Evolutionary conservation across 2,113 vertebrate species (phyloP), one percentile per base, ranked within the genome.

Genomic region (Saccopteryx bilineata): DNA sequence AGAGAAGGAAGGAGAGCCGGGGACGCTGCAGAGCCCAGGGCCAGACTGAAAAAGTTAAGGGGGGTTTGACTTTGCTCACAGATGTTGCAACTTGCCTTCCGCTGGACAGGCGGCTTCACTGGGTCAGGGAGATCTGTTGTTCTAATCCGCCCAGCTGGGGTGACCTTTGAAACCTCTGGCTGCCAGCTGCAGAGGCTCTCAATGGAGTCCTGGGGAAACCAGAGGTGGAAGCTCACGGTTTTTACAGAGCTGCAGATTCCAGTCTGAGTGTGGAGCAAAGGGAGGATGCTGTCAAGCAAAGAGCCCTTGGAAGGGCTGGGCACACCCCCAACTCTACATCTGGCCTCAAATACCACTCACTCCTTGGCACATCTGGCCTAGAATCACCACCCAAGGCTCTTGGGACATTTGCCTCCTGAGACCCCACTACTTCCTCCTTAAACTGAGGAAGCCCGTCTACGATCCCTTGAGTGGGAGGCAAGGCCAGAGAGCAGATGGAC

Each of bases 131-230:
- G 96, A 94, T 96, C 94, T 96, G 92, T 95, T 98, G 80, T 97
- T 98, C 97, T 81, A 97, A 95, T 91, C 96, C 80, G 72, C 58
- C 95, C 96, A 84, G 87, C 96, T 96, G 97, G 92, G 96, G 74
- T 93, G 98, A 98, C 95, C 96, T 97, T 97, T 95, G 97, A 97
- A 97, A 97, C 96, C 74, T 86, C 84, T 80, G 85, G 95, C 85
- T 89, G 92, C 97, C 96, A 94, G 96, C 96, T 90, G 69, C 66
- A 90, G 54, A 86, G 81, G 90, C 91, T 82, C 85, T 97, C 96
- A 76, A 23, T 83, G 85, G 52, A 97, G 87, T 33, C 82, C 93
- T n/a, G 66, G 68, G 80, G 93, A 95, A 84, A 76, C 31, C 75
- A 93, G 74, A 46, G 83, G 60, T 83, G 39, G 95, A 95, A 85